These are phyloP conservation scores for Setophaga petechia DNA, from an alignment of 2,113 vertebrate species.

Conservation along the genomic window DNA sequence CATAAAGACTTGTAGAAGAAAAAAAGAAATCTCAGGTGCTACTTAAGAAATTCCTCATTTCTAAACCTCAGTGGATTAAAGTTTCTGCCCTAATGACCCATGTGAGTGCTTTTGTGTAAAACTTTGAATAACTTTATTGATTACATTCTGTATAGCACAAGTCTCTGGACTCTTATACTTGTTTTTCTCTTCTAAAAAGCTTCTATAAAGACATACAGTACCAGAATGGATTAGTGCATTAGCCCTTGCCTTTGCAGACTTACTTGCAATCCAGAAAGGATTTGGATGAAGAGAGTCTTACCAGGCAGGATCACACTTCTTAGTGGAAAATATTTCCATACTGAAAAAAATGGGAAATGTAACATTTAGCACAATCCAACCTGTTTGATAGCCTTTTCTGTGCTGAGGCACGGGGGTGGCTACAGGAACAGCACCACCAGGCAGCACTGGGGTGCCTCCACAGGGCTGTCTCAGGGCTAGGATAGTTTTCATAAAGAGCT, in stretches of 20 bases:
- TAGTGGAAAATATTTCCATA: constrained; percentile 17
- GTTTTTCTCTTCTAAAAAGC: constrained; percentile 18
- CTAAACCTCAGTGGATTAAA: constrained; percentile 58
- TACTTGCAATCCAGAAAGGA: constrained; percentile 57
- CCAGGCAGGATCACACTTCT: constrained; percentile 14
- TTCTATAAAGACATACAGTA: constrained; percentile 15
- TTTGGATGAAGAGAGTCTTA: constrained; percentile 48
- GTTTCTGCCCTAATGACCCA: constrained; percentile 42
- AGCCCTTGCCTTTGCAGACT: constrained; percentile 37
- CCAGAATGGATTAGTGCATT: constrained; percentile 58
- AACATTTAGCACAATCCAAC: not conserved
- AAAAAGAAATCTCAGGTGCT: constrained; percentile 44
- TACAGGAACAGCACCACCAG: not conserved
- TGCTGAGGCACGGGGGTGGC: not conserved
- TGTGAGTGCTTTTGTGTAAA: constrained; percentile 48
- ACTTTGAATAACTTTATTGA: constrained; percentile 62
- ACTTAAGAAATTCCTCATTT: constrained; percentile 64
- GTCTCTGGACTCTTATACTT: not conserved
- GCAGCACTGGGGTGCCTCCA: not conserved
- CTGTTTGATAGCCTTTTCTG: not conserved
- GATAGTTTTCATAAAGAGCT: not conserved
- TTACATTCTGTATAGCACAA: constrained; percentile 12
- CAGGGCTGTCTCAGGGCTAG: not conserved
- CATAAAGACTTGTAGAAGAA: not conserved
- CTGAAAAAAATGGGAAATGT: not conserved